phyloP scores from a whole-genome alignment of 1,140 invertebrate species.

The Zophobas morio region DNA sequence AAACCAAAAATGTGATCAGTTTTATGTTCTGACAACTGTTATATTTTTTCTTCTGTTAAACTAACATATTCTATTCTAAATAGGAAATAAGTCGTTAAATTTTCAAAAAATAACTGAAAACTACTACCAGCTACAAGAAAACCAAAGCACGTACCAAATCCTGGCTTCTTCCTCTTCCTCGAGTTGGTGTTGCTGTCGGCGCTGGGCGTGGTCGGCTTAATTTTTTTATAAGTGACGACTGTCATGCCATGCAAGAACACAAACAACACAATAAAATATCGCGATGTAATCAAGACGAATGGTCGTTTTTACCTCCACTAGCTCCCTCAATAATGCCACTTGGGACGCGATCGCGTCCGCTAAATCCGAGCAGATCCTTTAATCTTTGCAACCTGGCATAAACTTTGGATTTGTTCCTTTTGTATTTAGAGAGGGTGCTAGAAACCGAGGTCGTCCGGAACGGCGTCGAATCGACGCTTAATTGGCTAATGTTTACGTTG shows the following conservation, averaged over 20 bases:
- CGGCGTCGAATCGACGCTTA: conserved; percentile 51
- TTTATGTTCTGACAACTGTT: too few relatives aligned
- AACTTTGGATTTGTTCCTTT: conserved; percentile 62
- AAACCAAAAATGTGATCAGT: too few relatives aligned
- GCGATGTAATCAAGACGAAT: conserved; percentile 48
- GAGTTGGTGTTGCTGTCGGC: conserved; percentile 64
- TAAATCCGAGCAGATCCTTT: conserved; percentile 61
- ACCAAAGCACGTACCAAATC: conserved; percentile 73
- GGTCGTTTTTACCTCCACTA: conserved; percentile 61
- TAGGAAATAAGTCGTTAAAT: too few relatives aligned
- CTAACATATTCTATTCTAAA: neutral
- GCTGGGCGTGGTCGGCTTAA: conserved; percentile 60
- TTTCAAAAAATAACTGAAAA: neutral
- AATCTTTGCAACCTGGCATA: conserved; percentile 64
- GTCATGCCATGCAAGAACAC: conserved; percentile 61
- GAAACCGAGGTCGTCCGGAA: conserved; percentile 61
- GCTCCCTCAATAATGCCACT: conserved; percentile 63
- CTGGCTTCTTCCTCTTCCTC: conserved; percentile 84
- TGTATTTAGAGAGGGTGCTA: conserved; percentile 57
- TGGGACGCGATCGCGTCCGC: conserved; percentile 57
- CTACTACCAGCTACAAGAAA: neutral
- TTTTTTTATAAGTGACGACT: conserved; percentile 72
- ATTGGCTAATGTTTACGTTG: conserved; percentile 70
- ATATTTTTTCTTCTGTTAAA: too few relatives aligned
- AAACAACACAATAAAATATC: conserved; percentile 57